Base-by-base conservation (phyloP, 2,113 vertebrate genomes). In the Onychorhynchus coronatus region DNA sequence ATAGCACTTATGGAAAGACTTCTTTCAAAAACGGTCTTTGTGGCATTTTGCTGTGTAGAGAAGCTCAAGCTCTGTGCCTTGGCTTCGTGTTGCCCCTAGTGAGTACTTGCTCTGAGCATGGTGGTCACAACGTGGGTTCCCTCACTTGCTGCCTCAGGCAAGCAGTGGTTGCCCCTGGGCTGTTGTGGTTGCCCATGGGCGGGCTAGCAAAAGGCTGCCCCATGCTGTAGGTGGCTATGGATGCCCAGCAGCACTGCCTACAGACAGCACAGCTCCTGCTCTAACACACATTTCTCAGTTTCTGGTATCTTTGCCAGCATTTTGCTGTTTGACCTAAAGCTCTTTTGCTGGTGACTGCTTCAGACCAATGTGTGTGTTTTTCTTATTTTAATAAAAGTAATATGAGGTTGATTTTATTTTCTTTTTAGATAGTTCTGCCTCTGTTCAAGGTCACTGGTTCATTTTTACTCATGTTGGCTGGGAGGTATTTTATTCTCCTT, bases 1-100 rank as follows among this genome's bases (percentile, higher is more conserved):
- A 14, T 35, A 58, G 35, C 22, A 49, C 1, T 8, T 37, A 31
- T 0, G 0, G 35, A 28, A 78, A 37, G 33, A 66, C 81, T 67
- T 72, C 5, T 85, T 75, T 75, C 33, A 42, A 25, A 74, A 24
- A 42, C 63, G 27, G 11, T 46, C 35, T 76, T 0, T 0, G 44
- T n/a, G 70, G 68, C 12, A 12, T 81, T 91, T 49, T 76, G 35
- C 15, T 65, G 24, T 7, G 11, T 15, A 37, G n/a, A n/a, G 80
- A 77, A 44, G 11, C 28, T 24, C 39, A 62, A 55, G 41, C 1
- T 6, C 73, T 52, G 47, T 61, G 49, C n/a, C 41, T 62, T 71
- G 44, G 11, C 9, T 13, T 77, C n/a, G 9, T 37, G 6, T 11
- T 80, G 39, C 4, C 7, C 5, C 2, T 33, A 30, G 39, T 14